A percentile compares a stretch with the other conserved stretches of the same genome.
These are phyloP conservation scores for Diadophis punctatus DNA, from an alignment of 2,113 vertebrate species.

Conservation along the genomic window DNA sequence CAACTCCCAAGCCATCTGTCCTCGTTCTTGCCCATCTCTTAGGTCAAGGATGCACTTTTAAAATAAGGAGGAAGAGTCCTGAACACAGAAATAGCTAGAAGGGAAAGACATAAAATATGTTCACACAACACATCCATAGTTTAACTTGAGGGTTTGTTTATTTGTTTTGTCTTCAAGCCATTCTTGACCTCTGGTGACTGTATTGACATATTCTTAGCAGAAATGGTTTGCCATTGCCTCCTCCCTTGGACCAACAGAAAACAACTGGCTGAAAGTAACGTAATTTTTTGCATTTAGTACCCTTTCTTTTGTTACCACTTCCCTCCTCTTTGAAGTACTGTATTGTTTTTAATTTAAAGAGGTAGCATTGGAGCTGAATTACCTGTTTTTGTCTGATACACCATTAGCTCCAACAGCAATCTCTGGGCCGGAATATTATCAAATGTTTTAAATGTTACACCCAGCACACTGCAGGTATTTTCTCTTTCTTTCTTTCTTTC, in stretches of 20 bases:
- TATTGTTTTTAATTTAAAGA: neutral
- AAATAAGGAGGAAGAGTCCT: neutral
- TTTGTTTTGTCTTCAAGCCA: neutral
- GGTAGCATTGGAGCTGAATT: neutral
- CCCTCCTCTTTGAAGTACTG: neutral
- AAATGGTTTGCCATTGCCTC: neutral
- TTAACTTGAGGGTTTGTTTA: too few species aligned
- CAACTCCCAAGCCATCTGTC: neutral
- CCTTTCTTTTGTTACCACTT: too few species aligned
- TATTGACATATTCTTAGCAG: neutral
- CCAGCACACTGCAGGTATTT: neutral
- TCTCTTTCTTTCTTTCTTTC: neutral
- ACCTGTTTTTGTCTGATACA: neutral
- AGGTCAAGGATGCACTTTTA: neutral
- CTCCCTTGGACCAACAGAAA: neutral
- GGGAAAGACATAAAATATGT: neutral
- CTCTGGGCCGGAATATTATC: neutral
- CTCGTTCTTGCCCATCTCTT: neutral
- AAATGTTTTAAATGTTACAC: neutral
- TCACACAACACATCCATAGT: neutral
- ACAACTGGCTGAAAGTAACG: neutral
- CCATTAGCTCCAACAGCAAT: neutral
- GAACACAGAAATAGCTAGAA: neutral
- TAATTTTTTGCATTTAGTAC: neutral
- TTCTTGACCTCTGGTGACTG: neutral